Evolutionary conservation across 2,888 invertebrate genomes (phyloP), one percentile per base, ranked within the genome.

Genomic region (Galerucella calmariensis): DNA sequence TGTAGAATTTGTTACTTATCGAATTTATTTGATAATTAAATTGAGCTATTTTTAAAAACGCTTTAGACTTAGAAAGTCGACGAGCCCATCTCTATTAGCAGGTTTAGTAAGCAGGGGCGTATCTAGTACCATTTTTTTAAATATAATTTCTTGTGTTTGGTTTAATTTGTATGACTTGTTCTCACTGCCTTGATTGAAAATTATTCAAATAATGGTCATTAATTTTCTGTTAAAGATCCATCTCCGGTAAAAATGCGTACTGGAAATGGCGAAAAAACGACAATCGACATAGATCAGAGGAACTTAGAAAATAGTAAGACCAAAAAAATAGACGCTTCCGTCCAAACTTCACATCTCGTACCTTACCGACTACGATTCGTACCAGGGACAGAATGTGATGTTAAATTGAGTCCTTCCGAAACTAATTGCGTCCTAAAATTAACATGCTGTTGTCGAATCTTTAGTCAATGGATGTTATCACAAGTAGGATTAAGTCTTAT

Each of bases 401-500:
- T 84, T 66, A 84, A 87, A 79, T 82, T 86, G 71, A 83, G 85
- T 75, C 86, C 86, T 62, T 83, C 83, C 8, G 85, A 85, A 68
- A 83, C 80, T 27, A 82, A 80, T 75, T 83, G 84, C 67, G 77
- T 81, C 14, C 82, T 86, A 53, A 82, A 84, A 69, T 79, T 84
- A 46, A 86, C 85, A 72, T 81, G 84, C 65, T 86, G 87, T 10
- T 88, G 86, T n/a, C 88, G 89, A 77, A 82, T 88, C 12, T 75
- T 90, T 63, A 86, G 91, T 76, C 87, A 91, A 79, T 90, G 90
- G 84, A 78, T 90, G 16, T 83, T 90, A 67, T 90, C 91, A 77
- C 92, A 92, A 82, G 82, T 90, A 77, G 93, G 93, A 20, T 83
- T 94, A 24, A 88, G 89, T 0, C 85, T 90, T 73, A 86, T 92